phyloP scores from a whole-genome alignment of 2,113 vertebrate species.

The Percina caprodes region DNA sequence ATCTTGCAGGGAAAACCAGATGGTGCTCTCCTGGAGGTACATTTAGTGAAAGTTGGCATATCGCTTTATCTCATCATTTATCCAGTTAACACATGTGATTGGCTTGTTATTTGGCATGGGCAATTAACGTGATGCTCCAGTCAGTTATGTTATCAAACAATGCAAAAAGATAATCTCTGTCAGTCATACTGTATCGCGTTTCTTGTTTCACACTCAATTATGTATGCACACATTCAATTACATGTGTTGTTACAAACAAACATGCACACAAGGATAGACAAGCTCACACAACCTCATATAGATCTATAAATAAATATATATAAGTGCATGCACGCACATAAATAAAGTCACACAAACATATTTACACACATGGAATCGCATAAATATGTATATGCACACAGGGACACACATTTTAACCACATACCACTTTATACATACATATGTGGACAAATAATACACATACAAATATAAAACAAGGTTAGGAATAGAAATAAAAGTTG shows the following conservation, averaged over 20 bases:
- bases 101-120: slow-evolving; percentile 17
- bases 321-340: not conserved
- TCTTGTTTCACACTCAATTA: slow-evolving; percentile 19
- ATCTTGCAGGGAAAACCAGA: slow-evolving; percentile 26
- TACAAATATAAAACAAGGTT: not conserved
- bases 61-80: slow-evolving; percentile 24
- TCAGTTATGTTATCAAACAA: slow-evolving; percentile 17
- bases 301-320: not conserved
- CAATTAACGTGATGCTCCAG: slow-evolving; percentile 31
- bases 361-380: not conserved
- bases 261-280: not conserved
- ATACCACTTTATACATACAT: not conserved
- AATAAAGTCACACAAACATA: not conserved
- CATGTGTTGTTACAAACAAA: not conserved
- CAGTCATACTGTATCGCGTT: not conserved
- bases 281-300: not conserved
- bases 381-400: not conserved
- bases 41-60: slow-evolving; percentile 29
- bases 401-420: too few species aligned
- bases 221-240: not conserved
- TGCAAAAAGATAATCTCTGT: slow-evolving; percentile 25
- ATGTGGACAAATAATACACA: not conserved
- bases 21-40: slow-evolving; percentile 24
- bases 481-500: not conserved
- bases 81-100: slow-evolving; percentile 45